phyloP scores from a whole-genome alignment of 1,140 invertebrate species.

The Dendrolimus kikuchii region DNA sequence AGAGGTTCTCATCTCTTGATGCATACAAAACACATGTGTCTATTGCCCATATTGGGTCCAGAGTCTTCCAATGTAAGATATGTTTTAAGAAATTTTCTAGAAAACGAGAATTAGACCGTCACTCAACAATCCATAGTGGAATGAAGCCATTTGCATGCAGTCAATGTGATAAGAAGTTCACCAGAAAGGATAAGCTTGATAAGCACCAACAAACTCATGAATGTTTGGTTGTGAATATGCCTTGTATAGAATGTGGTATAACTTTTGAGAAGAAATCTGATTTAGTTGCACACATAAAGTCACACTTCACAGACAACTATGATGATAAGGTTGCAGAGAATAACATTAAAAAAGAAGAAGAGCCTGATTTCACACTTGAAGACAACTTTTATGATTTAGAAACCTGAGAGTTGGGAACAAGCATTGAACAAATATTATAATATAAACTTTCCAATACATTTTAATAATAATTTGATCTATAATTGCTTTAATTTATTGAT shows the following conservation, averaged over 20 bases:
- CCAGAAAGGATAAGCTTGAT: constrained; percentile 77
- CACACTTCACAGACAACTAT: constrained; percentile 67
- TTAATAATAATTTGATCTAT: background rate
- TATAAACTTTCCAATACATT: background rate
- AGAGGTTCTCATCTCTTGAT: constrained; percentile 67
- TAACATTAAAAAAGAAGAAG: constrained; percentile 56
- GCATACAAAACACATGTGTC: constrained; percentile 66
- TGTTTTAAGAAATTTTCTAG: constrained; percentile 77
- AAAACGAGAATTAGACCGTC: constrained; percentile 77
- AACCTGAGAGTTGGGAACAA: constrained; percentile 35
- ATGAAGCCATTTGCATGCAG: constrained; percentile 76
- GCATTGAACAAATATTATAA: constrained; percentile 16
- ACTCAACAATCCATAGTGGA: constrained; percentile 75
- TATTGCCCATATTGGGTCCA: constrained; percentile 58
- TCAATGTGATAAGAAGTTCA: constrained; percentile 77
- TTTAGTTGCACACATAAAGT: constrained; percentile 73
- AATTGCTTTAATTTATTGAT: no score
- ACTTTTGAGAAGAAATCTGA: constrained; percentile 72
- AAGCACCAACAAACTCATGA: constrained; percentile 77
- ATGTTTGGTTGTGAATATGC: constrained; percentile 67
- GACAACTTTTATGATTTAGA: constrained; percentile 61
- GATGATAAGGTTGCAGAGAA: constrained; percentile 48
- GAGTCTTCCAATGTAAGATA: constrained; percentile 71
- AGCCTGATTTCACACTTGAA: constrained; percentile 43
- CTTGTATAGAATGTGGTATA: constrained; percentile 72